Percentiles rank a stretch among this genome's conserved stretches.
Evolutionary conservation across 2,113 vertebrate species (phyloP).

Genomic region (Desmodus rotundus): DNA sequence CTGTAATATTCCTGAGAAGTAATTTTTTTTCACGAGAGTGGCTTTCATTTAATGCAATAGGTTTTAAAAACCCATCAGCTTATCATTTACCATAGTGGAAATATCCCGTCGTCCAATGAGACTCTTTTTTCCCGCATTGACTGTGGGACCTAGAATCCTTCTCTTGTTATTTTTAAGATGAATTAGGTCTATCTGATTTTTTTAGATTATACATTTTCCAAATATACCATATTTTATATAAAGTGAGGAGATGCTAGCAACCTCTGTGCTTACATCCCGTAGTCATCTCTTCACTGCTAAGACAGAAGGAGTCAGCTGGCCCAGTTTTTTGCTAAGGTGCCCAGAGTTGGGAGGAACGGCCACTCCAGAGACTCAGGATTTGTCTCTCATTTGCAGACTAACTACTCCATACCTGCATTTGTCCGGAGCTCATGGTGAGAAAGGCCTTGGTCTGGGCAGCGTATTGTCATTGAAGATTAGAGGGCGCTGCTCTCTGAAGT

Average conservation of each 20-base stretch:
- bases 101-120: background rate
- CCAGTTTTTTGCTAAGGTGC: background rate
- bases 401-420: background rate
- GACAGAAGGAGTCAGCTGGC: background rate
- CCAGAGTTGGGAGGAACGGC: background rate
- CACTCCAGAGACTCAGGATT: background rate
- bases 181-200: background rate
- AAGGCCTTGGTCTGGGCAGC: too few relatives aligned
- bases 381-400: background rate
- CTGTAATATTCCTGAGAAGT: background rate
- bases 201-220: background rate
- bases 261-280: rapidly evolving
- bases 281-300: background rate
- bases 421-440: background rate
- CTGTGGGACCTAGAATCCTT: background rate
- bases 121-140: background rate
- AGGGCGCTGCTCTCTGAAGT: background rate
- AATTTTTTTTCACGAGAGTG: background rate
- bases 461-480: background rate
- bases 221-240: background rate
- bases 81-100: background rate
- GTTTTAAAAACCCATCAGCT: background rate
- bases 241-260: background rate
- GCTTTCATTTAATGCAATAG: background rate
- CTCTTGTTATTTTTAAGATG: background rate